Conservation (phyloP, 2,888 invertebrate genomes). For the Apantesis nais region DNA sequence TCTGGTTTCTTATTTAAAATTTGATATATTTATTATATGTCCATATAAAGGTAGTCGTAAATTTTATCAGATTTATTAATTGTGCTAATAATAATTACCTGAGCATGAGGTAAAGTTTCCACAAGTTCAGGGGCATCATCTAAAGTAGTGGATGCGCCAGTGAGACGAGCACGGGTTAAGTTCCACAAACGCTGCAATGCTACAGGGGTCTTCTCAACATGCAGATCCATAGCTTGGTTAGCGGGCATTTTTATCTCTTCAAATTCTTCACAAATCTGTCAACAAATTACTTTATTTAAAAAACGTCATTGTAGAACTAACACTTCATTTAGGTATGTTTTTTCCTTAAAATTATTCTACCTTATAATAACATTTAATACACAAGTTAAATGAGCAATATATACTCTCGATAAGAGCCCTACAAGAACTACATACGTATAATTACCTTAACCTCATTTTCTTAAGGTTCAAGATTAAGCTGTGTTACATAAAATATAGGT, state of each 20-base stretch:
- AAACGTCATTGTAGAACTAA: background rate
- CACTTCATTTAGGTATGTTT: background rate
- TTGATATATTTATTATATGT: background rate
- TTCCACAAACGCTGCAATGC: slow-evolving; percentile 83
- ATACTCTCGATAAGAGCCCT: background rate
- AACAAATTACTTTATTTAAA: slow-evolving; percentile 17
- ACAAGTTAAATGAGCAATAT: background rate
- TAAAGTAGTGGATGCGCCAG: slow-evolving; percentile 76
- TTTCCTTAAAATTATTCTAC: background rate
- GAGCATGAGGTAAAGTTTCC: slow-evolving; percentile 74
- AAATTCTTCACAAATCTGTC: slow-evolving; percentile 39
- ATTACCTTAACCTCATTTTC: background rate
- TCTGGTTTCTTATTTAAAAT: background rate
- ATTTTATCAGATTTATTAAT: background rate
- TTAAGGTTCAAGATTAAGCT: background rate
- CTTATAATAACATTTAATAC: background rate
- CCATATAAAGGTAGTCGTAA: background rate
- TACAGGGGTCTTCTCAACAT: slow-evolving; percentile 79
- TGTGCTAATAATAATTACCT: slow-evolving; percentile 58
- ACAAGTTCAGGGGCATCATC: slow-evolving; percentile 75
- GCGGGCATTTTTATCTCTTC: slow-evolving; percentile 71
- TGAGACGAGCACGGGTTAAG: slow-evolving; percentile 78
- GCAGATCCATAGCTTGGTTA: slow-evolving; percentile 85
- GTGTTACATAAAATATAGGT: background rate
- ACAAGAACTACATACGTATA: background rate